phyloP scores from a whole-genome alignment of 2,797 vertebrate genomes.

The Pseudomugil gertrudae region DNA sequence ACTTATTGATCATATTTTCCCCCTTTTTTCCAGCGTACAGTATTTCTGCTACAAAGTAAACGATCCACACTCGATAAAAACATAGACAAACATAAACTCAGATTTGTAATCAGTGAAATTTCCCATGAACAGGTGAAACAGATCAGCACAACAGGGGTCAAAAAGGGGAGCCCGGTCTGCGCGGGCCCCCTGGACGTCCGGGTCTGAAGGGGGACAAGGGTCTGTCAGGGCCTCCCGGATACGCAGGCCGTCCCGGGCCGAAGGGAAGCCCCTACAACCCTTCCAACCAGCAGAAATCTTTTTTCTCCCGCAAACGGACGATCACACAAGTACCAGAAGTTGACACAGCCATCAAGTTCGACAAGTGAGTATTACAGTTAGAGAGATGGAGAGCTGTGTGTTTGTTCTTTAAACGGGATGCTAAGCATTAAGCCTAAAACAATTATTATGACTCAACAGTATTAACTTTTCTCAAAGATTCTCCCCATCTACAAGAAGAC shows the following conservation, averaged over 20 bases:
- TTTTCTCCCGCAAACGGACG: slow-evolving; percentile 54
- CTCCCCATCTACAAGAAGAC: too few relatives aligned
- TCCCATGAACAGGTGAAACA: slow-evolving; percentile 51
- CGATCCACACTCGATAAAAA: not conserved
- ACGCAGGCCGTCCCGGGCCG: not conserved
- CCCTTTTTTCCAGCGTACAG: not conserved
- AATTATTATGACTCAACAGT: not conserved
- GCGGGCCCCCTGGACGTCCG: slow-evolving; percentile 54
- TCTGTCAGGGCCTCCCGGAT: not conserved
- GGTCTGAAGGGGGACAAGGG: slow-evolving; percentile 63
- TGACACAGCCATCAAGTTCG: slow-evolving; percentile 28
- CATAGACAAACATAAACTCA: too few relatives aligned
- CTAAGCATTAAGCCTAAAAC: not conserved
- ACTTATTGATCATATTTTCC: not conserved
- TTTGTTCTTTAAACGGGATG: not conserved
- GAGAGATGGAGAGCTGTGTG: not conserved
- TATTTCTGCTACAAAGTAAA: not conserved
- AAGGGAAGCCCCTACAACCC: slow-evolving; percentile 51
- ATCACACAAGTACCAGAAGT: accelerated
- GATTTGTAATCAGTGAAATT: not conserved
- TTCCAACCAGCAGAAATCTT: not conserved
- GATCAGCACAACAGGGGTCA: slow-evolving; percentile 6
- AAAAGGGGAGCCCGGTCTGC: slow-evolving; percentile 33
- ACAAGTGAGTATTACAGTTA: slow-evolving; percentile 34
- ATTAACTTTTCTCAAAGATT: too few relatives aligned